Percentiles rank a stretch among this genome's conserved stretches.
Evolutionary conservation across 2,888 invertebrate species (phyloP).

Genomic region (Arrhopalites spinosus): DNA sequence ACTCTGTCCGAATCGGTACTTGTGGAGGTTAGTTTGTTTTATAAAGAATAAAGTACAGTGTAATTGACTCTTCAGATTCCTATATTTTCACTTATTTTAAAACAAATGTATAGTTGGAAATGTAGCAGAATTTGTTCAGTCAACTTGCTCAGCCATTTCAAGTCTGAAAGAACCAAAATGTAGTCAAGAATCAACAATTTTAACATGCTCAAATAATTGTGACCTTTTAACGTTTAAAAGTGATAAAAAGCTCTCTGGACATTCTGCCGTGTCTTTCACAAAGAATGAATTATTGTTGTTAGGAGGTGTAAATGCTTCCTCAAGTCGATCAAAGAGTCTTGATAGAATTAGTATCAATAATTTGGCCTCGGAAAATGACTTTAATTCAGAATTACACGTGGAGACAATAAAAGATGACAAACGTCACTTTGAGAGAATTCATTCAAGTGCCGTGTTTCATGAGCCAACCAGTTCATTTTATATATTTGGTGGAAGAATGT

Average conservation of each 20-base stretch:
- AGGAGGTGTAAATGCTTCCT: constrained; percentile 11
- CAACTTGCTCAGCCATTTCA: background rate
- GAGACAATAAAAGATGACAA: constrained; percentile 24
- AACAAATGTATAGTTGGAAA: too few relatives aligned
- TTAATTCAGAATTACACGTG: background rate
- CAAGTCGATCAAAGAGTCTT: background rate
- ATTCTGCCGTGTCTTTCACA: constrained; percentile 10
- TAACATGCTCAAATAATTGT: background rate
- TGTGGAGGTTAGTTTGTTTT: too few relatives aligned
- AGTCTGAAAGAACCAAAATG: constrained; percentile 1
- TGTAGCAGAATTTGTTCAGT: constrained; percentile 15
- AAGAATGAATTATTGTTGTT: background rate
- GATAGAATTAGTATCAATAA: background rate
- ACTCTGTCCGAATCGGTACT: constrained; percentile 48
- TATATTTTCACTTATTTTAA: too few relatives aligned
- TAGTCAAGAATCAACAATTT: background rate
- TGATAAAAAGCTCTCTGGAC: background rate
- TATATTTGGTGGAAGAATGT: constrained; percentile 54
- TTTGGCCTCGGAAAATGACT: background rate
- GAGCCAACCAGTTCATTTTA: constrained; percentile 36
- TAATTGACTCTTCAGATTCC: too few relatives aligned
- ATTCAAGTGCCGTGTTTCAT: constrained; percentile 22
- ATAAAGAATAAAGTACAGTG: too few relatives aligned
- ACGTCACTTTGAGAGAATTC: constrained; percentile 24
- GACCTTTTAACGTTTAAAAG: background rate